phyloP scores from a whole-genome alignment of 2,888 invertebrate species.

The Phanerotoma sp. region DNA sequence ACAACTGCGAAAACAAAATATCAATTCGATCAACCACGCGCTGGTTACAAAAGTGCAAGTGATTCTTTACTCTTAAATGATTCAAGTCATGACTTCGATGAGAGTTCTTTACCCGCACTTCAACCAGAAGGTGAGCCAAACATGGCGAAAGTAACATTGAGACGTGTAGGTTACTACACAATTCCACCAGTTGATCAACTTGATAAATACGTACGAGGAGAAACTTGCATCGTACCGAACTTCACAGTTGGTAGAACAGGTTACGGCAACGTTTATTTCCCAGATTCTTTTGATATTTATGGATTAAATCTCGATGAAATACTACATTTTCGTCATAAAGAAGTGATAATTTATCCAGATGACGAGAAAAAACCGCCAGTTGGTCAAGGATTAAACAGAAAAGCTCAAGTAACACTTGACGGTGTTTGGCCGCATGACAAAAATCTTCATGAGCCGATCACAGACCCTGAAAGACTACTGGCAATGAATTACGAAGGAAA shows the following conservation, averaged over 20 bases:
- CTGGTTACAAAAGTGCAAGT: conserved; percentile 1
- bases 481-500: conserved; percentile 85
- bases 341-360: conserved; percentile 94
- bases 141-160: conserved; percentile 76
- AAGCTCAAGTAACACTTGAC: conserved; percentile 90
- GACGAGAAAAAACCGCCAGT: conserved; percentile 83
- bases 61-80: conserved; percentile 31
- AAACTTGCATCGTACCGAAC: conserved; percentile 80
- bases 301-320: conserved; percentile 84
- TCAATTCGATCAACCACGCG: conserved; percentile 25
- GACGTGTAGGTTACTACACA: conserved; percentile 86
- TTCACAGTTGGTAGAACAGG: conserved; percentile 87
- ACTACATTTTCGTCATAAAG: conserved; percentile 92
- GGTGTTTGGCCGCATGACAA: conserved; percentile 93
- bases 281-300: conserved; percentile 80
- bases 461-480: conserved; percentile 73
- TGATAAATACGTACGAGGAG: conserved; percentile 68
- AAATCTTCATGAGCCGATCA: conserved; percentile 75
- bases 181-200: conserved; percentile 84
- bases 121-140: conserved; percentile 59
- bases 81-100: conserved; percentile 39
- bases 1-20: neutral
- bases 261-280: conserved; percentile 88
- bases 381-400: conserved; percentile 85
- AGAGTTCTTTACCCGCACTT: conserved; percentile 34